Evolutionary conservation across 2,797 vertebrate species (phyloP), one percentile per base, ranked within the genome.

Genomic region (Chaenodraco wilsoni): DNA sequence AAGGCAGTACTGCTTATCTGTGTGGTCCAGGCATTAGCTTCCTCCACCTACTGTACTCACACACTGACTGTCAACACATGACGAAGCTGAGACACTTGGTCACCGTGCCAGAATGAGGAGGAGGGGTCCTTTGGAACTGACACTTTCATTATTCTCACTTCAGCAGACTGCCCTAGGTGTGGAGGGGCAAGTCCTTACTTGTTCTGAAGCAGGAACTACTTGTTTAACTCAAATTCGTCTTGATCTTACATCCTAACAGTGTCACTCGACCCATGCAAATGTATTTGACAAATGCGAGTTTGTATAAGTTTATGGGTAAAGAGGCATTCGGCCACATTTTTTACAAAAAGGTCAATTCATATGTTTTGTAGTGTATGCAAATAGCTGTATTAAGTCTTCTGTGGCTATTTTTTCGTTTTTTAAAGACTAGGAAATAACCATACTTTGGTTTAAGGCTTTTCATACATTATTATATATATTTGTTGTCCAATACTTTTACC

Each of bases 1-100:
- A 74, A 82, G 70, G 68, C 57, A 79, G 16, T 54, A 59, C 51
- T 9, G 63, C 93, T 95, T 95, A 95, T 95, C 95, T 92, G 84
- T 60, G 62, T 59, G 33, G 61, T 79, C 88, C 95, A 95, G 46
- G 74, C 81, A 72, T 55, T 64, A 59, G 46, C 55, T 72, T 70
- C 72, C 80, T 82, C 76, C 76, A 66, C 85, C 84, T 81, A 81
- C 54, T 27, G 9, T 49, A 16, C 17, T 69, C 41, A 56, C 43
- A 31, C 52, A 46, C 43, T 21, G 52, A 66, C 48, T 19, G 11
- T 44, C 43, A 77, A 44, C 72, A 79, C 46, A 48, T 50, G 66
- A 81, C 51, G 16, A 3, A 60, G 52, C 44, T 33, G 13, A 75
- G 37, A n/a, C 5, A 17, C 54, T 43, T 2, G n/a, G 57, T 41